Conservation (phyloP, 2,888 invertebrate genomes). For the Brassicogethes aeneus region DNA sequence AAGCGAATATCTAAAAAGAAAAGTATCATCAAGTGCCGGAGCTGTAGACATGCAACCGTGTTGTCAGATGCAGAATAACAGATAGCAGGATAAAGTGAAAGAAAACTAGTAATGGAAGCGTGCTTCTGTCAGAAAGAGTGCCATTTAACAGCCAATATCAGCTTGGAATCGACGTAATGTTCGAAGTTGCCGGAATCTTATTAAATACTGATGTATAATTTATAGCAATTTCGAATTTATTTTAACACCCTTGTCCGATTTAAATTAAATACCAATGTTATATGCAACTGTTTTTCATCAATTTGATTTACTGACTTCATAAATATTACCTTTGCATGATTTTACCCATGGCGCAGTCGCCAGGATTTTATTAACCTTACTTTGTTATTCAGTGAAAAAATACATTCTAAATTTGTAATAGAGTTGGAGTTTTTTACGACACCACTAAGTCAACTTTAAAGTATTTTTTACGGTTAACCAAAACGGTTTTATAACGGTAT, state of each 20-base stretch:
- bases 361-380: too few species aligned
- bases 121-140: slow-evolving; percentile 14
- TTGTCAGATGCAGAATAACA: slow-evolving; percentile 20
- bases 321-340: too few species aligned
- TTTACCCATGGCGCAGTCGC: too few species aligned
- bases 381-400: too few species aligned
- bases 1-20: slow-evolving; percentile 8
- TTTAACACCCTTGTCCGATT: not conserved
- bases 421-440: too few species aligned
- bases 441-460: too few species aligned
- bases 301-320: too few species aligned
- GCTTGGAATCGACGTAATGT: slow-evolving; percentile 11
- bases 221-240: not conserved
- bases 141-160: slow-evolving; percentile 15
- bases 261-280: too few species aligned
- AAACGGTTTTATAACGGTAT: too few species aligned
- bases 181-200: slow-evolving; percentile 14
- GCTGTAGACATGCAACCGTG: slow-evolving; percentile 20
- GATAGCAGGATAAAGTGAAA: slow-evolving; percentile 15
- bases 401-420: too few species aligned
- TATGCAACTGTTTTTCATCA: too few species aligned
- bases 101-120: slow-evolving; percentile 18
- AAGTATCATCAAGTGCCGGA: slow-evolving; percentile 18
- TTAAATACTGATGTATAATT: slow-evolving; percentile 14
- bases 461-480: too few species aligned